Percentiles rank a stretch among this genome's conserved stretches.
Evolutionary conservation across 2,888 invertebrate species (phyloP).

Genomic region (Caenorhabditis panamensis): DNA sequence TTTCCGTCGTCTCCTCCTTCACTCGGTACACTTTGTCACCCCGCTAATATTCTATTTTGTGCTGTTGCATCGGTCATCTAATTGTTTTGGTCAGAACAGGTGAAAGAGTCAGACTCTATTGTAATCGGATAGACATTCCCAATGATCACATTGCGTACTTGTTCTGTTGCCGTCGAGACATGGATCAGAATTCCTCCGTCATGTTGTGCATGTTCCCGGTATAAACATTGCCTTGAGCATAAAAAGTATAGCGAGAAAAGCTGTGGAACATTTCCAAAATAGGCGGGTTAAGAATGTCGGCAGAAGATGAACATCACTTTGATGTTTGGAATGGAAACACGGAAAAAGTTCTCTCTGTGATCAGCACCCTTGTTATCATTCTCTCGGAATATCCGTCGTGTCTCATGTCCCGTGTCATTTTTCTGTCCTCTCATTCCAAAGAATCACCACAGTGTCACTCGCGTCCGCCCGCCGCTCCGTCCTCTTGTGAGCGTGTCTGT

Average conservation of each 20-base stretch:
- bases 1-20: background rate
- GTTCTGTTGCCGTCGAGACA: too few species aligned
- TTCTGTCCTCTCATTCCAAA: background rate
- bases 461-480: background rate
- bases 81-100: too few species aligned
- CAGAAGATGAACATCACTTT: background rate
- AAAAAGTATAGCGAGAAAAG: too few species aligned
- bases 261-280: background rate
- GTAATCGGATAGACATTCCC: too few species aligned
- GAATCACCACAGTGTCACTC: conserved; percentile 3
- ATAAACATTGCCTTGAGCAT: too few species aligned
- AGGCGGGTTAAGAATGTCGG: background rate
- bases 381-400: conserved; percentile 1
- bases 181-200: too few species aligned
- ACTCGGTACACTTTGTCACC: background rate
- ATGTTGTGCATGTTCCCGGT: too few species aligned
- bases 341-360: background rate
- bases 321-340: background rate
- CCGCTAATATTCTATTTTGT: background rate
- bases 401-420: conserved; percentile 9
- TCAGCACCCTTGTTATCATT: conserved; percentile 3
- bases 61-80: too few species aligned
- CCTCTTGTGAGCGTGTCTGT: conserved; percentile 3
- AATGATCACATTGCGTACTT: too few species aligned
- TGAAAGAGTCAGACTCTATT: too few species aligned